These are phyloP conservation scores for Phortica okadai DNA, from an alignment of 2,888 invertebrate genomes.

Conservation along the genomic window DNA sequence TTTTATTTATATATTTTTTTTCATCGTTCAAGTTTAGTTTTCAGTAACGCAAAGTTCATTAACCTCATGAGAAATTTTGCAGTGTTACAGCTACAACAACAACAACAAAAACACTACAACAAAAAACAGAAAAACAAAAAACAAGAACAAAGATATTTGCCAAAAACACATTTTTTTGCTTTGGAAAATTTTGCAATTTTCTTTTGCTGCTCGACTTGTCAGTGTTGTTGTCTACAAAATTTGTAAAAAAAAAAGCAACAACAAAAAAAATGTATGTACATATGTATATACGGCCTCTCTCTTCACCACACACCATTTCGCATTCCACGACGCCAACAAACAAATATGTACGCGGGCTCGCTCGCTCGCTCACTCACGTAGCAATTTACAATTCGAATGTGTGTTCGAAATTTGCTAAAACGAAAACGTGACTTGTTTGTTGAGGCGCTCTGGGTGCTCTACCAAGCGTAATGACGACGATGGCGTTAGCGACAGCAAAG, in stretches of 20 bases:
- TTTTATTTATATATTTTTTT: not conserved
- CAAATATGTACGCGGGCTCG: conserved; percentile 48
- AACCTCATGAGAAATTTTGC: not conserved
- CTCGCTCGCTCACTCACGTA: conserved; percentile 2
- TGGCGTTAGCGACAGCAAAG: not conserved
- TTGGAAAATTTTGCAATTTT: conserved; percentile 17
- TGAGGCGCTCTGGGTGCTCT: conserved; percentile 39
- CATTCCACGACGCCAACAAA: conserved; percentile 42
- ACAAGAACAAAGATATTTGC: not conserved
- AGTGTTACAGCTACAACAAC: not conserved
- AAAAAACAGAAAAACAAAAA: not conserved
- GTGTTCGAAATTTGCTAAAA: conserved; percentile 68
- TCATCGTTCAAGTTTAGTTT: not conserved
- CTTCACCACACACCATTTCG: conserved; percentile 4
- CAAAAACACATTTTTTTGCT: not conserved
- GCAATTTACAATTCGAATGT: conserved; percentile 30
- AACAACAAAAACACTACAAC: not conserved
- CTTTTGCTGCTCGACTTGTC: conserved; percentile 3
- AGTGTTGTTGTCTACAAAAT: conserved; percentile 41
- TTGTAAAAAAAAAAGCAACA: not conserved
- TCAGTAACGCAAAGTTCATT: not conserved
- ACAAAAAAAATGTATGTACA: not conserved
- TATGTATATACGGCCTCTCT: not conserved
- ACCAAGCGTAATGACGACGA: not conserved
- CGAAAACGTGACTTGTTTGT: conserved; percentile 69